Evolutionary conservation across 2,797 vertebrate genomes (phyloP), one percentile per base, ranked within the genome.

Genomic region (Anomalospiza imberbis): DNA sequence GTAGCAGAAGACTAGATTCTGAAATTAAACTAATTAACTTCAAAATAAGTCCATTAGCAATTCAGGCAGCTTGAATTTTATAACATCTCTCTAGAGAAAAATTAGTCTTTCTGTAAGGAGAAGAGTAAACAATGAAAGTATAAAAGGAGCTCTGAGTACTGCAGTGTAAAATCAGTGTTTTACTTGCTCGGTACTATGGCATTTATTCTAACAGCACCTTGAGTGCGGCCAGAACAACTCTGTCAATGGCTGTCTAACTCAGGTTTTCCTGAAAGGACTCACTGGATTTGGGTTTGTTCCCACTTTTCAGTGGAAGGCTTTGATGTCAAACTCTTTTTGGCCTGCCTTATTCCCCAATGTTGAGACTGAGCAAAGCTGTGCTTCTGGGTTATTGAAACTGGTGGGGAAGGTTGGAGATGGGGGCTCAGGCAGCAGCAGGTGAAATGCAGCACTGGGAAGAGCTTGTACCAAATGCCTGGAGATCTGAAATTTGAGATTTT

Each of bases 21-120:
- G 80, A 88, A 93, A 80, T 90, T 58, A 53, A 79, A 80, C 44
- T 80, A 83, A 94, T 91, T 92, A 83, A 71, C 87, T 91, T 92
- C 1, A 5, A 80, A 83, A 44, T 80, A 86, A 48, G 4, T 91
- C 57, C 61, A 62, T 83, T 90, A 92, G 60, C 44, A 80, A 58
- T 86, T 80, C 36, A 66, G 68, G 68, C 89, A 73, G 34, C 48
- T 86, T 80, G 84, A 74, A 54, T 95, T 95, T 93, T 84, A 44
- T 66, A 38, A 36, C 80, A 51, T 70, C 29, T 86, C 80, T 73
- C 44, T 38, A 17, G 70, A 60, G 68, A 44, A 80, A 80, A 79
- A 73, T 9, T 24, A 86, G 53, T 54, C 24, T 92, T 88, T 74
- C 47, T n/a, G 18, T 50, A 77, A 45, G 44, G 61, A 86, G 53